phyloP scores from a whole-genome alignment of 2,888 invertebrate species.

The Periphyllus acericola region DNA sequence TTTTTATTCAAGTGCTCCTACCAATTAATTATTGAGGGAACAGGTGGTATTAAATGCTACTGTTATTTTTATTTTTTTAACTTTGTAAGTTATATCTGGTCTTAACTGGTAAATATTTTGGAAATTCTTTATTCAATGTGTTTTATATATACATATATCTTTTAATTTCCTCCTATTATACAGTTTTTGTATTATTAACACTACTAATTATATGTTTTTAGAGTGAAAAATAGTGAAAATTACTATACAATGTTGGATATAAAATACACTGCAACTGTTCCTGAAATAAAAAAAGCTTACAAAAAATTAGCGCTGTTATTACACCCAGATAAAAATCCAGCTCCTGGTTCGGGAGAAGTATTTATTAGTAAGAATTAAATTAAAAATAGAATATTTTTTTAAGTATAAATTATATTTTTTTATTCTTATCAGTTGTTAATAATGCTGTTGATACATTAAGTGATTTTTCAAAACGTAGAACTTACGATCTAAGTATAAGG shows the following conservation, averaged over 20 bases:
- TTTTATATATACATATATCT: too few species aligned
- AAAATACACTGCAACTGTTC: constrained; percentile 85
- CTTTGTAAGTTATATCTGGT: too few species aligned
- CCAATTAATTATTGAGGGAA: too few species aligned
- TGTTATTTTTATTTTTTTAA: too few species aligned
- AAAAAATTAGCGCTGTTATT: constrained; percentile 92
- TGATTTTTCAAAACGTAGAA: constrained; percentile 9
- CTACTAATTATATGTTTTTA: constrained; percentile 65
- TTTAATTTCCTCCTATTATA: not conserved
- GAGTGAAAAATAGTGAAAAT: constrained; percentile 87
- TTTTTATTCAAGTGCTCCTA: too few species aligned
- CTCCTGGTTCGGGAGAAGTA: constrained; percentile 94
- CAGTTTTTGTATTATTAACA: too few species aligned
- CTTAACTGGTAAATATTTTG: too few species aligned
- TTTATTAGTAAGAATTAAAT: constrained; percentile 70
- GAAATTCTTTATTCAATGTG: too few species aligned
- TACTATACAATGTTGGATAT: constrained; percentile 94
- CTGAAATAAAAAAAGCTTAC: constrained; percentile 91
- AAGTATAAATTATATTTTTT: not conserved
- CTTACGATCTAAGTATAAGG: constrained; percentile 20
- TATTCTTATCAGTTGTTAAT: constrained; percentile 8
- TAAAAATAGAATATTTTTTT: too few species aligned
- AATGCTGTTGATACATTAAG: constrained; percentile 46
- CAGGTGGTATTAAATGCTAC: too few species aligned
- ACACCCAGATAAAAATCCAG: constrained; percentile 98